phyloP scores from a whole-genome alignment of 2,888 invertebrate genomes.

The Cantharis nigra region DNA sequence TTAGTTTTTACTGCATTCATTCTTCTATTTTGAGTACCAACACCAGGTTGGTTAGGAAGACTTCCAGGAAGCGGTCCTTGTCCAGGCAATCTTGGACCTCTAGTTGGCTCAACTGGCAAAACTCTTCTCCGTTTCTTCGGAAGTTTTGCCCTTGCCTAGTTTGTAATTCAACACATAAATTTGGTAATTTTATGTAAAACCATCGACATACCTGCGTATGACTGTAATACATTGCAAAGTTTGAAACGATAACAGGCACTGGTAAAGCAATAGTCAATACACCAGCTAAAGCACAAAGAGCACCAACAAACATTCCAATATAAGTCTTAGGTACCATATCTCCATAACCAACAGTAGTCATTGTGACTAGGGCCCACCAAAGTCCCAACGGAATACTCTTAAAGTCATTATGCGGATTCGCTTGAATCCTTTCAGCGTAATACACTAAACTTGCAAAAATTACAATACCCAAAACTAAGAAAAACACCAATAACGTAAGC shows the following conservation, averaged over 20 bases:
- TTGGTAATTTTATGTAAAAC: background rate
- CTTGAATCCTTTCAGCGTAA: conserved; percentile 92
- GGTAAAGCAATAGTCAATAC: conserved; percentile 98
- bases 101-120: conserved; percentile 91
- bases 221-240: conserved; percentile 97
- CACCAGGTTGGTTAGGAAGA: conserved; percentile 41
- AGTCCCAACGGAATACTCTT: conserved; percentile 96
- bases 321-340: conserved; percentile 99
- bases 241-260: conserved; percentile 98
- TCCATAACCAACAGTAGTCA: conserved; percentile 98
- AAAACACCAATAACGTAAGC: conserved; percentile 93
- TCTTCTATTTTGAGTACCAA: conserved; percentile 68
- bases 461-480: conserved; percentile 95
- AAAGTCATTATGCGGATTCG: conserved; percentile 95
- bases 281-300: conserved; percentile 96
- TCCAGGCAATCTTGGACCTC: conserved; percentile 67
- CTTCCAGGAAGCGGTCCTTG: conserved; percentile 49
- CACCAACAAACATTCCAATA: conserved; percentile 98
- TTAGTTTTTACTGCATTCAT: conserved; percentile 89
- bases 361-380: conserved; percentile 99
- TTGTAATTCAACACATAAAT: background rate
- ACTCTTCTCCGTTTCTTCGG: conserved; percentile 98
- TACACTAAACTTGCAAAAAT: conserved; percentile 98
- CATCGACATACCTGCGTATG: conserved; percentile 68
- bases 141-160: conserved; percentile 93